Conservation (phyloP, 2,797 vertebrate genomes). For the Natrix natrix region DNA sequence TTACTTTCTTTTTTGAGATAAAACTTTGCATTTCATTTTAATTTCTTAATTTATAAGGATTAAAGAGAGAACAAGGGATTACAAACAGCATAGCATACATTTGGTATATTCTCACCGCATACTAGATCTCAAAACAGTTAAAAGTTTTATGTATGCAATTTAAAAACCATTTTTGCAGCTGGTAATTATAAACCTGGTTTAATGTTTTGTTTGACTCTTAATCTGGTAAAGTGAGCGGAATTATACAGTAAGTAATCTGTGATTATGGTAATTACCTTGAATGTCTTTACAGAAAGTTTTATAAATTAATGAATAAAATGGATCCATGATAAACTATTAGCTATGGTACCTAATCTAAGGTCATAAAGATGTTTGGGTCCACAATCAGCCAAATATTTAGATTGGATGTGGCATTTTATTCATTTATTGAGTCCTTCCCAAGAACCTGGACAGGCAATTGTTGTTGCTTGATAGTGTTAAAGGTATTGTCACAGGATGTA, state of each 20-base stretch:
- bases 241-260: not conserved
- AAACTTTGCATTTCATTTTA: not conserved
- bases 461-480: not conserved
- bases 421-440: not conserved
- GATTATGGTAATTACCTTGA: not conserved
- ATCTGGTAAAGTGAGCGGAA: not conserved
- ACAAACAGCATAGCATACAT: not conserved
- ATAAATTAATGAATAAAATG: not conserved
- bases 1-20: not conserved
- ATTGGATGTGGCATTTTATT: not conserved
- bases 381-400: not conserved
- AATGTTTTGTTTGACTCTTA: not conserved
- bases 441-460: not conserved
- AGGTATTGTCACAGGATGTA: not conserved
- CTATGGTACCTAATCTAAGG: not conserved
- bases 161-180: not conserved
- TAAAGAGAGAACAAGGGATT: not conserved
- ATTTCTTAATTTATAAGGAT: not conserved
- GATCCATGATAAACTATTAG: not conserved
- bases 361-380: not conserved
- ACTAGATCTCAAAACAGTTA: not conserved
- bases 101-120: not conserved
- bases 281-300: not conserved
- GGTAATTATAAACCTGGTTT: not conserved
- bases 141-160: not conserved